Percentiles rank a stretch among this genome's conserved stretches.
These are phyloP conservation scores for Ceratoteleas bidentatus DNA, from an alignment of 1,140 invertebrate species.

Conservation along the genomic window DNA sequence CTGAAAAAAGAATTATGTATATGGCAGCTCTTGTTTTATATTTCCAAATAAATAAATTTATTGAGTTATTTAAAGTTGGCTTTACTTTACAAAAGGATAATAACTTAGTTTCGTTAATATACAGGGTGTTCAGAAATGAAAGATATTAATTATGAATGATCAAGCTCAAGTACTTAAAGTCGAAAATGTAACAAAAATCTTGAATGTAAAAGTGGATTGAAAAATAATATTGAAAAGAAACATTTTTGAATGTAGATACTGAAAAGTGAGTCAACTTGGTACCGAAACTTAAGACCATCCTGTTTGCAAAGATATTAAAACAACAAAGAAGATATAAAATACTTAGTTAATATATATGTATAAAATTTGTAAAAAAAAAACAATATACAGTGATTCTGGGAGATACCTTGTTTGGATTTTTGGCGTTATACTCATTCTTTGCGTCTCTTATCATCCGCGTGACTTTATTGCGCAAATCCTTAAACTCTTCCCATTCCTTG, in stretches of 20 bases:
- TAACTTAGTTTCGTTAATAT: too few relatives aligned
- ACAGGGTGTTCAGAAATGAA: slow-evolving; percentile 41
- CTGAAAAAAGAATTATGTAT: too few relatives aligned
- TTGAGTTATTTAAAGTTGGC: too few relatives aligned
- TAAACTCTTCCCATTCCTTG: slow-evolving; percentile 82
- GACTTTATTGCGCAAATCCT: slow-evolving; percentile 82
- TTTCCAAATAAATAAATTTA: too few relatives aligned
- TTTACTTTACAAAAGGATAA: too few relatives aligned
- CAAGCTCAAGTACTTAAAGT: neutral
- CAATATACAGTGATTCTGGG: slow-evolving; percentile 25
- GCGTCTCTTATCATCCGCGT: slow-evolving; percentile 82
- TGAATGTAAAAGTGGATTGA: too few relatives aligned
- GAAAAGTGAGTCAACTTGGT: neutral
- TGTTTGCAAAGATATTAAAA: slow-evolving; percentile 64
- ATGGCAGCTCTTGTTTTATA: too few relatives aligned
- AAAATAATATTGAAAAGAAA: too few relatives aligned
- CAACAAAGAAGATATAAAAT: slow-evolving; percentile 48
- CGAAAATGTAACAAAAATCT: too few relatives aligned
- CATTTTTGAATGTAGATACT: neutral
- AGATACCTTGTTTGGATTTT: slow-evolving; percentile 81
- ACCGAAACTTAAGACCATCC: slow-evolving; percentile 35
- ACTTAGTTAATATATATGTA: too few relatives aligned
- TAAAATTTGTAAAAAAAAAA: slow-evolving; percentile 20
- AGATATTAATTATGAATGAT: slow-evolving; percentile 16
- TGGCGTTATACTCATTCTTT: slow-evolving; percentile 81